Conservation (phyloP, 2,888 invertebrate species). For the Hydropsyche betteni region DNA sequence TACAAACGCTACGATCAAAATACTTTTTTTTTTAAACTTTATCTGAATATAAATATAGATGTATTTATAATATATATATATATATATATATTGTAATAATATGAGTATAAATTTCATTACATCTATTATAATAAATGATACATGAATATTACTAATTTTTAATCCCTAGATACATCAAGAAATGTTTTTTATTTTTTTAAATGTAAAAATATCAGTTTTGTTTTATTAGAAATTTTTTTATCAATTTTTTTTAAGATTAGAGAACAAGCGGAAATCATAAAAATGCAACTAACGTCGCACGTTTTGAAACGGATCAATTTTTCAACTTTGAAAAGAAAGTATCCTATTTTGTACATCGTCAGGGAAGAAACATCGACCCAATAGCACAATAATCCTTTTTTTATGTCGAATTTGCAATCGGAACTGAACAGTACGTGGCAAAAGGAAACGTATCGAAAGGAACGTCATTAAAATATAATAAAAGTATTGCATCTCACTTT, state of each 20-base stretch:
- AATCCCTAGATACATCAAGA: conserved; percentile 51
- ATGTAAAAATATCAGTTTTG: conserved; percentile 52
- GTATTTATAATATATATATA: conserved; percentile 52
- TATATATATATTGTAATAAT: conserved; percentile 49
- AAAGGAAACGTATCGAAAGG: too few relatives aligned
- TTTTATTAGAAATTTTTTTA: conserved; percentile 39
- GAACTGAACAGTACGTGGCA: too few relatives aligned
- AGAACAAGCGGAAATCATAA: conserved; percentile 44
- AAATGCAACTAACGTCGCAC: conserved; percentile 34
- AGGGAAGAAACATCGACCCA: conserved; percentile 20
- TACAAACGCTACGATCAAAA: conserved; percentile 51
- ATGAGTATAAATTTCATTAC: conserved; percentile 45
- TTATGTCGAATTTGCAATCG: background rate
- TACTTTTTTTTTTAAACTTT: conserved; percentile 49
- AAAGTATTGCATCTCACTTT: conserved; percentile 33
- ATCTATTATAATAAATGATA: conserved; percentile 44
- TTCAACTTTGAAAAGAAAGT: background rate
- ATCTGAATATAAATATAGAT: conserved; percentile 52
- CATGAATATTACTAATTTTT: conserved; percentile 43
- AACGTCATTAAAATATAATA: background rate
- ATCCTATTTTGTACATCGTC: conserved; percentile 28
- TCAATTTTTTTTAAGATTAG: conserved; percentile 41
- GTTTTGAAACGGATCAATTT: background rate
- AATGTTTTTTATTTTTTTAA: conserved; percentile 40
- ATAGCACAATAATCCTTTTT: too few relatives aligned